Conservation (phyloP, 2,797 vertebrate genomes). For the Gymnothorax reevesii region DNA sequence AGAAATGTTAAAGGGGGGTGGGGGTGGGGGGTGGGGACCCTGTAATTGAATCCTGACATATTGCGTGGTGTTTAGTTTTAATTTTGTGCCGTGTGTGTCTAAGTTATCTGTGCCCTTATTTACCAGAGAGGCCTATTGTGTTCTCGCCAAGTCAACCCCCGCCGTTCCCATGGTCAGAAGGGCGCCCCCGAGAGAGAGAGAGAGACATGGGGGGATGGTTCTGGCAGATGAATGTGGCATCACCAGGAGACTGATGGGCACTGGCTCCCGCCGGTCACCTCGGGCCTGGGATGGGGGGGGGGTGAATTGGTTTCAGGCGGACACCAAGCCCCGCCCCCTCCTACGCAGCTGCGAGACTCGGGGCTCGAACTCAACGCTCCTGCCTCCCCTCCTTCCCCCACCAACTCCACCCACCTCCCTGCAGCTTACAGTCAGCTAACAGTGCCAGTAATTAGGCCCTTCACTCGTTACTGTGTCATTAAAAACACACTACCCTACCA, state of each 20-base stretch:
- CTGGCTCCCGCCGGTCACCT: neutral
- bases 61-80: slow-evolving; percentile 69
- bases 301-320: neutral
- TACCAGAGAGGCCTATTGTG: slow-evolving; percentile 29
- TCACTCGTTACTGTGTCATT: slow-evolving; percentile 22
- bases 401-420: neutral
- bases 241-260: neutral
- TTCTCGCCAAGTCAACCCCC: slow-evolving; percentile 11
- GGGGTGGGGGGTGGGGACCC: slow-evolving; percentile 43
- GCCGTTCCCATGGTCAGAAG: slow-evolving; percentile 9
- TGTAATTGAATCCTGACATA: slow-evolving; percentile 74
- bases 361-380: neutral
- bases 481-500: slow-evolving; percentile 25
- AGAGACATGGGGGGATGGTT: neutral
- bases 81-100: slow-evolving; percentile 57
- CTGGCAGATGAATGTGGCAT: neutral
- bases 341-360: slow-evolving; percentile 7
- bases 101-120: slow-evolving; percentile 46
- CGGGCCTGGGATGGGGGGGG: neutral
- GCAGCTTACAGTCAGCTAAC: slow-evolving; percentile 46
- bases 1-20: slow-evolving; percentile 50
- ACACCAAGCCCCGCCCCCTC: neutral
- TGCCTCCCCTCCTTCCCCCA: too few species aligned
- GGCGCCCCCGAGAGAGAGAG: neutral
- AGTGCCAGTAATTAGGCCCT: slow-evolving; percentile 8